A percentile compares a stretch with the other conserved stretches of the same genome.
These are phyloP conservation scores for Megalops atlanticus DNA, from an alignment of 2,113 vertebrate genomes.

Conservation along the genomic window DNA sequence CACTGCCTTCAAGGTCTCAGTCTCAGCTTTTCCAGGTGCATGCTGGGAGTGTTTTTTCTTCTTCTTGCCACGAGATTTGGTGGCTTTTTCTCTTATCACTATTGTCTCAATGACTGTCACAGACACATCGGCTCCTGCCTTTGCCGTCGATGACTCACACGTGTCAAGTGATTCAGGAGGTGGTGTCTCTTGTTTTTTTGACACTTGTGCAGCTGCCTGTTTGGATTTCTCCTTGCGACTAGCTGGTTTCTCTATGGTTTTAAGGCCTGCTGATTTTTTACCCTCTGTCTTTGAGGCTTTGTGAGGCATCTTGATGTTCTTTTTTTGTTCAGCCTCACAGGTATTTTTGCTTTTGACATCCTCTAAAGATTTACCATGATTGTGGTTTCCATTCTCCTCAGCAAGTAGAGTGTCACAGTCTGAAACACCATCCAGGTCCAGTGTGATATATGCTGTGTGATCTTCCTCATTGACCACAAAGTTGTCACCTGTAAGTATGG, in stretches of 20 bases:
- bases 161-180: constrained; percentile 25
- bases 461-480: constrained; percentile 32
- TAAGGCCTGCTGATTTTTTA: constrained; percentile 51
- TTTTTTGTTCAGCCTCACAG: constrained; percentile 5
- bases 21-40: constrained; percentile 36
- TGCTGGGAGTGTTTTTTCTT: constrained; percentile 66
- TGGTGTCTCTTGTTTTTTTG: constrained; percentile 54
- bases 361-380: constrained; percentile 15
- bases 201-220: constrained; percentile 32
- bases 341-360: not conserved
- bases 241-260: constrained; percentile 57
- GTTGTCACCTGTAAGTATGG: constrained; percentile 34
- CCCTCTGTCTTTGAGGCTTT: constrained; percentile 60
- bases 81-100: constrained; percentile 51
- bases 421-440: constrained; percentile 54
- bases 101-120: constrained; percentile 44
- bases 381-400: not conserved
- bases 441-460: constrained; percentile 44
- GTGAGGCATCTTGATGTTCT: constrained; percentile 59
- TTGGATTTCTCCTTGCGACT: constrained; percentile 38
- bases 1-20: constrained; percentile 43
- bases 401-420: not conserved
- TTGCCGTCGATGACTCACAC: constrained; percentile 2
- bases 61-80: constrained; percentile 62
- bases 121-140: constrained; percentile 32